Evolutionary conservation across 1,140 invertebrate genomes (phyloP).

Genomic region (Megalonaias nervosa): DNA sequence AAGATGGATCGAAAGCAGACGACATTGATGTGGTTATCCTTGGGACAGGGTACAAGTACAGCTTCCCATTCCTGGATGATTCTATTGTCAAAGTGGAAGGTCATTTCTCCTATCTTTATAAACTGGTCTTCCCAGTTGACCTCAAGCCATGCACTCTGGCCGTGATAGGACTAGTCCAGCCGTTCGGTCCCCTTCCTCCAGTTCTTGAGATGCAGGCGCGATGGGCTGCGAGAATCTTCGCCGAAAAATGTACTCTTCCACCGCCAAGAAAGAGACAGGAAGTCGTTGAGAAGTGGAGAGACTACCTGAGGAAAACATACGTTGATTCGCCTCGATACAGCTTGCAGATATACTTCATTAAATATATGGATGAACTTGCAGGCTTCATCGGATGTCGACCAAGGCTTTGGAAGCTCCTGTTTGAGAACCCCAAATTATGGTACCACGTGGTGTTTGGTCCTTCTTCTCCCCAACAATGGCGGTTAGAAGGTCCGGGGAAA

Average conservation of each 20-base stretch:
- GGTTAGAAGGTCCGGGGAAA: slow-evolving; percentile 68
- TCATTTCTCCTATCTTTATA: slow-evolving; percentile 71
- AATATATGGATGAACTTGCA: slow-evolving; percentile 43
- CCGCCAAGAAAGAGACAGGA: slow-evolving; percentile 7
- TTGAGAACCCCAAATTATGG: slow-evolving; percentile 35
- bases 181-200: slow-evolving; percentile 73
- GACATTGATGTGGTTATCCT: slow-evolving; percentile 57
- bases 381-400: slow-evolving; percentile 40
- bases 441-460: slow-evolving; percentile 61
- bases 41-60: slow-evolving; percentile 55
- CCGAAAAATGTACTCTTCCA: slow-evolving; percentile 33
- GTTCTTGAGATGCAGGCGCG: slow-evolving; percentile 73
- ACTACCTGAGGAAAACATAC: slow-evolving; percentile 33
- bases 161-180: slow-evolving; percentile 74
- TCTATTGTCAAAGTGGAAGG: slow-evolving; percentile 41
- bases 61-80: slow-evolving; percentile 58
- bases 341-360: slow-evolving; percentile 42
- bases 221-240: slow-evolving; percentile 57
- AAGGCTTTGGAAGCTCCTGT: slow-evolving; percentile 39
- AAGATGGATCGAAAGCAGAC: slow-evolving; percentile 60
- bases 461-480: slow-evolving; percentile 72
- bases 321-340: slow-evolving; percentile 41
- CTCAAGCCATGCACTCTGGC: slow-evolving; percentile 66
- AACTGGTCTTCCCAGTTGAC: slow-evolving; percentile 71
- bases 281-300: slow-evolving; percentile 28